Evolutionary conservation across 2,797 vertebrate species (phyloP).

Genomic region (Chelon labrosus): DNA sequence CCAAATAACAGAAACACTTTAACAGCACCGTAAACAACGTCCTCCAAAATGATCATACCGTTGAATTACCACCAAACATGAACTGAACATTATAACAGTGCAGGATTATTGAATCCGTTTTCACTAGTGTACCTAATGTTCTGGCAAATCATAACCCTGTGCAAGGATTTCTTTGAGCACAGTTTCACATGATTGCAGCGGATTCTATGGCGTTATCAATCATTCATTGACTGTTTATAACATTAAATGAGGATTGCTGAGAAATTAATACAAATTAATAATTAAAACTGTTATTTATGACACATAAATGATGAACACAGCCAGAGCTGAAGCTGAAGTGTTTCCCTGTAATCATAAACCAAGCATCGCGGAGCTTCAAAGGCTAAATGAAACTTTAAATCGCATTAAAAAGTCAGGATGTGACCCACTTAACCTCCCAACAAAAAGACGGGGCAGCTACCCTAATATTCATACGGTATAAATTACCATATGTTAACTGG

Average conservation of each 20-base stretch:
- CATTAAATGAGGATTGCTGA: background rate
- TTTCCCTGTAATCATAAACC: conserved; percentile 10
- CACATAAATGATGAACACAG: background rate
- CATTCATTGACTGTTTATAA: background rate
- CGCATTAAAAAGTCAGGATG: conserved; percentile 61
- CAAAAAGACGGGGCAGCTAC: conserved; percentile 52
- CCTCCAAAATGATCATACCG: too few species aligned
- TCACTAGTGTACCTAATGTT: too few species aligned
- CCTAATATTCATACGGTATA: conserved; percentile 64
- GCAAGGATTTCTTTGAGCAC: too few species aligned
- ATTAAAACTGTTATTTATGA: background rate
- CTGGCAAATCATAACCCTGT: too few species aligned
- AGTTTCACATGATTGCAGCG: background rate
- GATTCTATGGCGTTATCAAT: background rate
- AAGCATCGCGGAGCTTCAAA: conserved; percentile 49
- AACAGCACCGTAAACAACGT: too few species aligned
- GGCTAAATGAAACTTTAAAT: conserved; percentile 36
- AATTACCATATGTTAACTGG: conserved; percentile 66
- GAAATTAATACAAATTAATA: background rate
- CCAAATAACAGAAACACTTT: too few species aligned
- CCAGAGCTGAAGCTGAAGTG: background rate
- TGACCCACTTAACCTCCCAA: conserved; percentile 76
- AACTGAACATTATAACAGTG: too few species aligned
- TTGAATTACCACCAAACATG: too few species aligned
- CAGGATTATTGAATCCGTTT: too few species aligned